phyloP scores from a whole-genome alignment of 2,113 vertebrate genomes.

The Saguinus midas region DNA sequence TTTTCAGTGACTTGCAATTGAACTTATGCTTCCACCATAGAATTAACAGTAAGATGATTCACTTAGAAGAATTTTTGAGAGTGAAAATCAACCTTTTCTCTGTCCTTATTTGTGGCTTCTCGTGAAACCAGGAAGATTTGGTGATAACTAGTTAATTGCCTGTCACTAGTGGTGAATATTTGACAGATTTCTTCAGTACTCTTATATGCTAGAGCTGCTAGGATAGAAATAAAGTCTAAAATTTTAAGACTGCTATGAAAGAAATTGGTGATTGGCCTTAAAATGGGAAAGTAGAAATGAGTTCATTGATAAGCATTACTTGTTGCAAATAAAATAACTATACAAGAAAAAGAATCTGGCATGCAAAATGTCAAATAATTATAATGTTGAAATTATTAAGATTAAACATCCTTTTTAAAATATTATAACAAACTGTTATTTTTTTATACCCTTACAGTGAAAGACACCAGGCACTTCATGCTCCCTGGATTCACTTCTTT shows the following conservation, averaged over 20 bases:
- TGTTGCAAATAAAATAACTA: background rate
- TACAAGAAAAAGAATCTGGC: background rate
- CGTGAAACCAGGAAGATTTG: slow-evolving; percentile 13
- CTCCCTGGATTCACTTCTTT: background rate
- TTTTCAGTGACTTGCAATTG: slow-evolving; percentile 3
- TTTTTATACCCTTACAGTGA: background rate
- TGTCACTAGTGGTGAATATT: slow-evolving; percentile 24
- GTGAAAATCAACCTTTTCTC: background rate
- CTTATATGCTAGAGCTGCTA: background rate
- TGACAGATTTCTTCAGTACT: slow-evolving; percentile 31
- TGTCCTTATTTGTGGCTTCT: background rate
- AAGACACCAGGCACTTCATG: background rate
- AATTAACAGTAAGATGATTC: slow-evolving; percentile 5
- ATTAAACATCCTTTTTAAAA: background rate
- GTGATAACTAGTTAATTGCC: background rate
- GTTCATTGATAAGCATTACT: background rate
- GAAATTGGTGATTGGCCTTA: background rate
- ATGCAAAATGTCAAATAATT: background rate
- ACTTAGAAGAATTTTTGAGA: no score
- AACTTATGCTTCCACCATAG: background rate
- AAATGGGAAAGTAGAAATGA: slow-evolving; percentile 3
- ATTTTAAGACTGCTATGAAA: slow-evolving; percentile 34
- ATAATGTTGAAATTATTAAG: background rate
- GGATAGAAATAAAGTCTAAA: slow-evolving; percentile 27
- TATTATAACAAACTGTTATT: background rate